phyloP scores from a whole-genome alignment of 2,888 invertebrate species.

The Yponomeuta malinellus region DNA sequence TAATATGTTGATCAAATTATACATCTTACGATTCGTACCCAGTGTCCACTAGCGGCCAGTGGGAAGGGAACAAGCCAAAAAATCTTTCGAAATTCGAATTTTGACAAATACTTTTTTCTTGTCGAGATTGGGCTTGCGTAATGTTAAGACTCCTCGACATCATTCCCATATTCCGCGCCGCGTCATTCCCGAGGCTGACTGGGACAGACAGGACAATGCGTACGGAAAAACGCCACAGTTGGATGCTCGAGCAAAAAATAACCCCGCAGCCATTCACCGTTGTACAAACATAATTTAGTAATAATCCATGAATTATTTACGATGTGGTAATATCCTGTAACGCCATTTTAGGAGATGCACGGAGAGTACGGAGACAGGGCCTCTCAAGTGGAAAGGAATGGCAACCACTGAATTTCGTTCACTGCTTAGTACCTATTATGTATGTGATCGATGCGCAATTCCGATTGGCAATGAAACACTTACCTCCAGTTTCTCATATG shows the following conservation, averaged over 20 bases:
- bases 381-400: slow-evolving; percentile 32
- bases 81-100: no score
- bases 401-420: slow-evolving; percentile 30
- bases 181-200: neutral
- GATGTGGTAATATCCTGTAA: slow-evolving; percentile 59
- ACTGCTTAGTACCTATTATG: slow-evolving; percentile 20
- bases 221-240: slow-evolving; percentile 41
- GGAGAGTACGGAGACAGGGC: slow-evolving; percentile 29
- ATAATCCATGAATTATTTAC: slow-evolving; percentile 72
- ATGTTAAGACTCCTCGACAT: no score
- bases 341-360: slow-evolving; percentile 51
- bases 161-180: neutral
- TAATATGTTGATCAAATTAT: no score
- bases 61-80: no score
- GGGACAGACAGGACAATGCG: slow-evolving; percentile 54
- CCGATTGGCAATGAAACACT: neutral
- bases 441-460: neutral
- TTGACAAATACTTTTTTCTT: no score
- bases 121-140: no score
- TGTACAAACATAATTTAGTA: slow-evolving; percentile 63
- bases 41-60: no score
- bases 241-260: slow-evolving; percentile 31
- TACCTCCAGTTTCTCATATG: no score
- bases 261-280: slow-evolving; percentile 53
- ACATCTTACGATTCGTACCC: no score